These are phyloP conservation scores for Hydractinia echinata DNA, from an alignment of 30 jellyfish, hydroid and myxozoan species.

Conservation along the genomic window DNA sequence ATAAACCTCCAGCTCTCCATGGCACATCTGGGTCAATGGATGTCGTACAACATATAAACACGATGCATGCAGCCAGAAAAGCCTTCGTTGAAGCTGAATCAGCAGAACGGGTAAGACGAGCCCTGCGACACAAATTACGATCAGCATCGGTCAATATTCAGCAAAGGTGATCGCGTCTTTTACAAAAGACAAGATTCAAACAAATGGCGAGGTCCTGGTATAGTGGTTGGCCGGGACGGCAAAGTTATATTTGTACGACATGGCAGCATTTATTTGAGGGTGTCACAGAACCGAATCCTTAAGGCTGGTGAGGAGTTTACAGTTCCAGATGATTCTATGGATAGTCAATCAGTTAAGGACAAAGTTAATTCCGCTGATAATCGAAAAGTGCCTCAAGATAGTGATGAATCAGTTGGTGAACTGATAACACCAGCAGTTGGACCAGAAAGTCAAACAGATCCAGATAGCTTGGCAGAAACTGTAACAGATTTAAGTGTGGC, in stretches of 20 bases:
- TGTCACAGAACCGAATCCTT: slow-evolving; percentile 12
- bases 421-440: background rate
- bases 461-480: background rate
- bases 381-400: background rate
- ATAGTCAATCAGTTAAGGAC: no score
- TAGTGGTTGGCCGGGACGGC: slow-evolving; percentile 32
- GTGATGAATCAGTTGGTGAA: background rate
- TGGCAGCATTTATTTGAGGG: slow-evolving; percentile 26
- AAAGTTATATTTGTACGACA: slow-evolving; percentile 13
- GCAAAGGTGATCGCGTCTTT: slow-evolving; percentile 45
- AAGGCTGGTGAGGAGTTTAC: background rate
- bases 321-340: background rate
- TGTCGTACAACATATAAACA: slow-evolving; percentile 17
- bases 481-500: no score
- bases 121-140: slow-evolving; percentile 39
- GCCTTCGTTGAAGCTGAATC: slow-evolving; percentile 36
- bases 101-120: slow-evolving; percentile 47
- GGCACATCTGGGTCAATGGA: background rate
- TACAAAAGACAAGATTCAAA: slow-evolving; percentile 33
- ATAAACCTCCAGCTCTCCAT: slow-evolving; percentile 33
- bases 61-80: slow-evolving; percentile 43
- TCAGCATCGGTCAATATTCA: slow-evolving; percentile 26
- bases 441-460: background rate
- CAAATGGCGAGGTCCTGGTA: slow-evolving; percentile 49
- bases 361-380: no score